phyloP scores from a whole-genome alignment of 2,113 vertebrate species.

The Poecile atricapillus region DNA sequence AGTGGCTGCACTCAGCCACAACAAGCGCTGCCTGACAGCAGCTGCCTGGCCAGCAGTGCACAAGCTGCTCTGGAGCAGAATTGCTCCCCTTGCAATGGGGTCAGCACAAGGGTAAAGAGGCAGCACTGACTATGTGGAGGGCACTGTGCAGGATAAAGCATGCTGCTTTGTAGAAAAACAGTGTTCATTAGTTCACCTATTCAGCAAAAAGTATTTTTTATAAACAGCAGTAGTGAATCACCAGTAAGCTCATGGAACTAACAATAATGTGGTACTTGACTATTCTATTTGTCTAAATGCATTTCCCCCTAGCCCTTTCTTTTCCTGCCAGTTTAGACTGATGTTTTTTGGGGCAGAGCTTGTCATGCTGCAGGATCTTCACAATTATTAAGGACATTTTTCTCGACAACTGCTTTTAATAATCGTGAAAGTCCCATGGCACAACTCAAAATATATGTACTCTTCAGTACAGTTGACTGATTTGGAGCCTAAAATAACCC shows the following conservation, averaged over 20 bases:
- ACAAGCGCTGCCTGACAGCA: neutral
- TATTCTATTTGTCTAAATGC: neutral
- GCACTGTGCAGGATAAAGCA: neutral
- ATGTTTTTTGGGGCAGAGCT: neutral
- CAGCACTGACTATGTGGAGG: neutral
- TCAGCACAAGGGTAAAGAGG: neutral
- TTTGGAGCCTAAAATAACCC: neutral
- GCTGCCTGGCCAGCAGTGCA: neutral
- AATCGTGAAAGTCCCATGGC: fast-evolving
- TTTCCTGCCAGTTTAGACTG: neutral
- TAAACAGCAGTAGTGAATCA: neutral
- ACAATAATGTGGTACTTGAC: neutral
- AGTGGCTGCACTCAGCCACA: fast-evolving
- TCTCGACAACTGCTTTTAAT: neutral
- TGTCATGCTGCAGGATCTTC: neutral
- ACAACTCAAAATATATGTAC: neutral
- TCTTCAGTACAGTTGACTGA: neutral
- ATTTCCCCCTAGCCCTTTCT: neutral
- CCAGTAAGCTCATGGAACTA: neutral
- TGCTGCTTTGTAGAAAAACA: neutral
- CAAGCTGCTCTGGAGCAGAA: fast-evolving
- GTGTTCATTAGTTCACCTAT: neutral
- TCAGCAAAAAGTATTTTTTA: neutral
- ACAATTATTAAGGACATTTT: neutral
- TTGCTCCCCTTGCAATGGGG: fast-evolving